Evolutionary conservation across 2,113 vertebrate genomes (phyloP).

Genomic region (Anoura caudifer): DNA sequence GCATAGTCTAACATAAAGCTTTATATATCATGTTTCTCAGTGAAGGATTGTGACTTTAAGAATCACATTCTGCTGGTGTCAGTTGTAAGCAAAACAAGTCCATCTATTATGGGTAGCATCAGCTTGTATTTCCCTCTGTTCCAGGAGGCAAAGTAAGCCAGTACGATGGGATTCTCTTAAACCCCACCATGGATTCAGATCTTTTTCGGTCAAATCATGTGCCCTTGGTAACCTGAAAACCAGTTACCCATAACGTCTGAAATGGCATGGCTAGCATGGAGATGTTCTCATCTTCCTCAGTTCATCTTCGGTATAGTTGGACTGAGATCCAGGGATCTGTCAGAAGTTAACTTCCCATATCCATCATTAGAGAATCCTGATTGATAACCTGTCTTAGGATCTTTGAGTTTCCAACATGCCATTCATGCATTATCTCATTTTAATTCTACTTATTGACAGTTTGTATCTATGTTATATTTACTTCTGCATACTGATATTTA

Average conservation of each 20-base stretch:
- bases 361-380: neutral
- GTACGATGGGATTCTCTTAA: conserved; percentile 24
- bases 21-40: neutral
- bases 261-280: neutral
- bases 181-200: neutral
- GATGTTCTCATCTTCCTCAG: neutral
- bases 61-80: neutral
- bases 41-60: conserved; percentile 1
- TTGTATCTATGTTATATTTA: conserved; percentile 11
- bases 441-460: conserved; percentile 33
- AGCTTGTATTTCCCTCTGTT: neutral
- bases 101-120: neutral
- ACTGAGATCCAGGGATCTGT: neutral
- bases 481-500: neutral
- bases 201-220: conserved; percentile 28
- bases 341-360: neutral
- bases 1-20: neutral
- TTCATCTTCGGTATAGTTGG: conserved; percentile 36
- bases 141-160: neutral
- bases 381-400: conserved; percentile 10
- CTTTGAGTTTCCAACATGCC: conserved; percentile 14
- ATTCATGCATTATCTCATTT: conserved; percentile 49
- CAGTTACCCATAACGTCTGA: neutral
- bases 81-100: conserved; percentile 9
- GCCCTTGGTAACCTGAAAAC: neutral